Conservation (phyloP, 2,888 invertebrate species). For the Heteromurus nitidus region DNA sequence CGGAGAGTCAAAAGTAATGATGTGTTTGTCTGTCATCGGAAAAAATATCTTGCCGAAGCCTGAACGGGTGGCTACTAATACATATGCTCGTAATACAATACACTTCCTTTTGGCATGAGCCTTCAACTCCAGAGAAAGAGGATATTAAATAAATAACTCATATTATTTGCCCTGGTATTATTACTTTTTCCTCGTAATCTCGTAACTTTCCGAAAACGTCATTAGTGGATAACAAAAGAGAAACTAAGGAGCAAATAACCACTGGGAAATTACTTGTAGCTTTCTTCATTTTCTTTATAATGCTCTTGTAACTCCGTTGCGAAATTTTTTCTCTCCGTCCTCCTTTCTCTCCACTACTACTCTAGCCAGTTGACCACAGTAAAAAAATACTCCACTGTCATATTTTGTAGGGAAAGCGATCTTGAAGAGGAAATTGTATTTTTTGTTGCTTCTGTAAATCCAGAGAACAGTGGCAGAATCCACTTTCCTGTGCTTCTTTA, state of each 20-base stretch:
- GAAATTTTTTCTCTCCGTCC: constrained; percentile 8
- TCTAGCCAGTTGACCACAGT: constrained; percentile 16
- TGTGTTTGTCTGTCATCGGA: constrained; percentile 9
- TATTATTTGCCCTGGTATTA: constrained; percentile 32
- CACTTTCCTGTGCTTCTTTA: not conserved
- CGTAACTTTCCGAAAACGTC: constrained; percentile 14
- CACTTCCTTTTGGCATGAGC: not conserved
- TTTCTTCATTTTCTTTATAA: constrained; percentile 15
- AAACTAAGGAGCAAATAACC: constrained; percentile 7
- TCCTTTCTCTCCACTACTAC: not conserved
- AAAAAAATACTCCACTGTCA: not conserved
- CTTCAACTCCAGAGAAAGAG: not conserved
- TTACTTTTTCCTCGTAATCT: too few relatives aligned
- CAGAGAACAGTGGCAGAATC: not conserved
- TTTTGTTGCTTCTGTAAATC: constrained; percentile 9
- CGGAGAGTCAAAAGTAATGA: constrained; percentile 6
- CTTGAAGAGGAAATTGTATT: not conserved
- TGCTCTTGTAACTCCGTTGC: not conserved
- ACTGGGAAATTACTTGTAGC: constrained; percentile 42
- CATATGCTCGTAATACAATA: too few relatives aligned
- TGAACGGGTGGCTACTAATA: not conserved
- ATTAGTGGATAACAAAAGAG: constrained; percentile 13
- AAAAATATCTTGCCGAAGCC: not conserved
- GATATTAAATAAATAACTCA: constrained; percentile 45
- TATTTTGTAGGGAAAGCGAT: not conserved